Evolutionary conservation across 1,140 invertebrate genomes (phyloP).

Genomic region (Atta colombica): DNA sequence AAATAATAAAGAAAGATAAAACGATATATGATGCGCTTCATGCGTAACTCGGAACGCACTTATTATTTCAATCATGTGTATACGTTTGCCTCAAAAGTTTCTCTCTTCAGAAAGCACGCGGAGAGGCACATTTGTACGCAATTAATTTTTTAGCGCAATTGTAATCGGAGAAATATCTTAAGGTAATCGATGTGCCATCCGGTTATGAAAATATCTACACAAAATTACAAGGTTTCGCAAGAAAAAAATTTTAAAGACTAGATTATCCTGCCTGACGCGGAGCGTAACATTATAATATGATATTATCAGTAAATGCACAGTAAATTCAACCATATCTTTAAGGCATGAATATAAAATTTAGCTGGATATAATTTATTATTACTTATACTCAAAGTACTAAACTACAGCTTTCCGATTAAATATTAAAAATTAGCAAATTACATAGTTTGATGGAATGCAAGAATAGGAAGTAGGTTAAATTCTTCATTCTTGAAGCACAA

Average conservation of each 20-base stretch:
- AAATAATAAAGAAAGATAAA: too few species aligned
- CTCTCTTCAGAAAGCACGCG: too few species aligned
- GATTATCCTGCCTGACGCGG: too few species aligned
- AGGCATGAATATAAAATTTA: background rate
- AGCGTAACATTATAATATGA: constrained; percentile 2
- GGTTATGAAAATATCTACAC: constrained; percentile 11
- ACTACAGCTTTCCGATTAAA: background rate
- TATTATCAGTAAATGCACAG: background rate
- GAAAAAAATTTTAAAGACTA: constrained; percentile 9
- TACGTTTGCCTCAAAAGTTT: too few species aligned
- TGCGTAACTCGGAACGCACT: too few species aligned
- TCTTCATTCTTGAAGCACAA: constrained; percentile 10
- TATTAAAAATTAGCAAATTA: background rate
- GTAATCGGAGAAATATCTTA: background rate
- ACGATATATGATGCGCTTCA: too few species aligned
- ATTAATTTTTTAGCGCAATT: too few species aligned
- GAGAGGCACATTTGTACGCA: too few species aligned
- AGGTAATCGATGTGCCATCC: constrained; percentile 10
- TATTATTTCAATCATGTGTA: too few species aligned
- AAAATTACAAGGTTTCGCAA: background rate
- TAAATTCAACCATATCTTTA: background rate
- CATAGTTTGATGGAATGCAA: background rate
- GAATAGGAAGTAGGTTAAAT: background rate
- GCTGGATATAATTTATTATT: background rate
- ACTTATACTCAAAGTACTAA: background rate